A percentile compares a stretch with the other conserved stretches of the same genome.
Evolutionary conservation across 2,113 vertebrate species (phyloP).

Genomic region (Capreolus pygargus): DNA sequence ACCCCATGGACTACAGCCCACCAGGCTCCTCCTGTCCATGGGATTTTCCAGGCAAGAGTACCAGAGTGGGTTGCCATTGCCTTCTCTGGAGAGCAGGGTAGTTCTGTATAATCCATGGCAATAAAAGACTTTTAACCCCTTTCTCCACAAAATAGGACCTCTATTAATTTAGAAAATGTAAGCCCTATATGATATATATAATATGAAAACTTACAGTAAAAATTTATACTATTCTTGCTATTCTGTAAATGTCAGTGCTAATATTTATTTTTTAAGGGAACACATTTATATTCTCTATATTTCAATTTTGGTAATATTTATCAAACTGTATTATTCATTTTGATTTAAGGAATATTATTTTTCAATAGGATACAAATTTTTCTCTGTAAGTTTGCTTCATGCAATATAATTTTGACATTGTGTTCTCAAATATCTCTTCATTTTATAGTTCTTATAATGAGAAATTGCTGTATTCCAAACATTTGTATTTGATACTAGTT

Average conservation of each 20-base stretch:
- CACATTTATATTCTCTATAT: constrained; percentile 21
- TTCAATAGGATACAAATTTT: constrained; percentile 33
- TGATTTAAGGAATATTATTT: constrained; percentile 28
- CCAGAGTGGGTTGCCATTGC: too few relatives aligned
- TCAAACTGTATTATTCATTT: constrained; percentile 28
- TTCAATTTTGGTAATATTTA: constrained; percentile 6
- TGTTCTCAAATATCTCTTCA: background rate
- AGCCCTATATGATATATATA: background rate
- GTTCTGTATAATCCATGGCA: background rate
- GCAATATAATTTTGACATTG: background rate
- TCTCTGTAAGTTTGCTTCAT: background rate
- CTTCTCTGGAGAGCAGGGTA: background rate
- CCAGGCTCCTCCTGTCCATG: too few relatives aligned
- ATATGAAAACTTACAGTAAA: background rate
- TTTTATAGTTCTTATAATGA: background rate
- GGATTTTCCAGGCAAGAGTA: too few relatives aligned
- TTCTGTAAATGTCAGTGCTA: background rate
- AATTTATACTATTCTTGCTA: background rate
- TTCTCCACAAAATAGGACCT: background rate
- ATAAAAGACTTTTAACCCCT: background rate
- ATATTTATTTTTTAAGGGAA: constrained; percentile 22
- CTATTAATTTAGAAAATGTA: background rate
- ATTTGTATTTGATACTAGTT: background rate
- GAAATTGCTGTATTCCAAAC: background rate
- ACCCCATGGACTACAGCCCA: too few relatives aligned